Base-by-base conservation (phyloP, 2,888 invertebrate genomes). In the Oligia strigilis region DNA sequence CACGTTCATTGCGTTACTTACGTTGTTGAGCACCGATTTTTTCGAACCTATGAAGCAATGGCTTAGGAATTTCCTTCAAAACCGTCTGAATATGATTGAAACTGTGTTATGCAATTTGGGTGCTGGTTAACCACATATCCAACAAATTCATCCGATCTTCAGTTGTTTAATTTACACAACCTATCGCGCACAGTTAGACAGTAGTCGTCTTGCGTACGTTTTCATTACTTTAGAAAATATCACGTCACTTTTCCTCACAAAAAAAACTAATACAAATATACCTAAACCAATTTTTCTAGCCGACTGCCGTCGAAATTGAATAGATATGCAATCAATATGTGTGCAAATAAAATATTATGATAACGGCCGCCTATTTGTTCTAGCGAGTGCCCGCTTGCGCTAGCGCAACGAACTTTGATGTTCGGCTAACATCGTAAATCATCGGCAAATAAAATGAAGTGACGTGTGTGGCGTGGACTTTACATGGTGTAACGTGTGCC, bases 291-390 rank as follows among this genome's bases (percentile, higher is more conserved):
- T 89, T 82, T 82, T 81, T 84, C 81, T 81, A 81, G 74, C 72
- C 77, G 73, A 80, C 43, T 72, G 75, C 64, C 70, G 65, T 84
- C 78, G 75, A 85, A 84, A 89, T 84, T 81, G 71, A 83, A 83
- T 76, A 90, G 52, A 86, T 83, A 86, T 82, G 82, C 84, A 83
- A 90, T 89, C 84, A 84, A 84, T 86, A 23, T 82, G 72, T 82
- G 49, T 73, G 86, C 88, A 77, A 82, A 80, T 84, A 73, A 84
- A 90, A 89, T 90, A 90, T 90, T 90, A 29, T 85, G 29, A 72
- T 90, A 90, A 86, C 90, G 87, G 91, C 2, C 46, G n/a, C 17
- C 19, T 88, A 55, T 89, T 90, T 87, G 83, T 52, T 78, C 71
- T 77, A 23, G 62, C 85, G 67, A 82, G 81, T 81, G 78, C 82